phyloP scores from a whole-genome alignment of 2,888 invertebrate genomes.

The Drosophila tanythrix region DNA sequence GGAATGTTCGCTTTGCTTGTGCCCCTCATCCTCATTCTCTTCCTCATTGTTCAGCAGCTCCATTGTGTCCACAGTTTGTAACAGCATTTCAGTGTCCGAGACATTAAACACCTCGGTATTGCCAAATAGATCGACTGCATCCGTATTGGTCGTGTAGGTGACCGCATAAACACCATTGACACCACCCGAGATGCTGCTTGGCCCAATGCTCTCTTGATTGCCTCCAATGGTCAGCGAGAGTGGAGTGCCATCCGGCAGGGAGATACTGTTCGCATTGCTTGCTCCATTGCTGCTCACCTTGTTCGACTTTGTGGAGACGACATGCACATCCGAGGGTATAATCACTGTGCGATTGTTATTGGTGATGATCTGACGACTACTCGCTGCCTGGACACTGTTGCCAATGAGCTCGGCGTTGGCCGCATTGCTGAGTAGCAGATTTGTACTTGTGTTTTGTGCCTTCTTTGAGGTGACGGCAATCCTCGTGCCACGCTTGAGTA shows the following conservation, averaged over 20 bases:
- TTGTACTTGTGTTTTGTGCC: constrained; percentile 88
- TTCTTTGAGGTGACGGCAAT: constrained; percentile 87
- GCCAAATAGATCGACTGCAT: constrained; percentile 85
- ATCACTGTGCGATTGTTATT: constrained; percentile 84
- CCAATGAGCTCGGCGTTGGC: constrained; percentile 85
- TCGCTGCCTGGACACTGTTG: constrained; percentile 39
- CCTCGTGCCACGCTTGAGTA: constrained; percentile 90
- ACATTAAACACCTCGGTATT: constrained; percentile 92
- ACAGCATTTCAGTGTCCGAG: constrained; percentile 88
- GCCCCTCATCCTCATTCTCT: constrained; percentile 72
- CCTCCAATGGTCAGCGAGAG: constrained; percentile 84
- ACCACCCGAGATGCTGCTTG: constrained; percentile 72
- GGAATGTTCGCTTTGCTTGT: constrained; percentile 77
- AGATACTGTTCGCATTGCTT: constrained; percentile 60
- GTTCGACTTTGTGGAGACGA: constrained; percentile 72
- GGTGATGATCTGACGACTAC: constrained; percentile 86
- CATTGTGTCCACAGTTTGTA: constrained; percentile 88
- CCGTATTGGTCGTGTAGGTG: constrained; percentile 87
- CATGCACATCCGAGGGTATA: constrained; percentile 83
- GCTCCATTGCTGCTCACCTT: constrained; percentile 56
- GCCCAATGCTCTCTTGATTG: constrained; percentile 75
- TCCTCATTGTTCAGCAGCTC: constrained; percentile 89
- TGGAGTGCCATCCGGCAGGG: constrained; percentile 82
- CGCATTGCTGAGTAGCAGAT: constrained; percentile 87
- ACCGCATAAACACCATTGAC: constrained; percentile 87